These are phyloP conservation scores for Amphipoea oculea DNA, from an alignment of 2,888 invertebrate genomes.

Conservation along the genomic window DNA sequence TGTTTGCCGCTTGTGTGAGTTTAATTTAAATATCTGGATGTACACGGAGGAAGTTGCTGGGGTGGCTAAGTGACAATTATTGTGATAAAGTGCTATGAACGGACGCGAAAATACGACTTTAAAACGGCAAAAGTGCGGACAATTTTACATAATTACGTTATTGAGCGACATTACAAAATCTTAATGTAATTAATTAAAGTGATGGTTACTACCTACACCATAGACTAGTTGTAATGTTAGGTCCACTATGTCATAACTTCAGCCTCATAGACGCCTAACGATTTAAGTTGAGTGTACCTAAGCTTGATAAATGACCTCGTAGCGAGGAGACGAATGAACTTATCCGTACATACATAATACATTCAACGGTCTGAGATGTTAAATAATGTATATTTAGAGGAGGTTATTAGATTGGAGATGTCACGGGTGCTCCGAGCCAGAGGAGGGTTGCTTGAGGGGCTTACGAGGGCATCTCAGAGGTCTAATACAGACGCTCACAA, in stretches of 20 bases:
- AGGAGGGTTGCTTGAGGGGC: slow-evolving; percentile 37
- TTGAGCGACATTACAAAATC: slow-evolving; percentile 2
- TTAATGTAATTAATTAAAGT: background rate
- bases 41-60: slow-evolving; percentile 44
- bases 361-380: slow-evolving; percentile 36
- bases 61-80: slow-evolving; percentile 53
- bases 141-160: slow-evolving; percentile 5
- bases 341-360: slow-evolving; percentile 34
- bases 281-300: slow-evolving; percentile 49
- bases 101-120: slow-evolving; percentile 31
- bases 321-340: slow-evolving; percentile 26
- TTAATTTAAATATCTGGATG: slow-evolving; percentile 62
- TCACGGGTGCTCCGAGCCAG: slow-evolving; percentile 24
- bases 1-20: slow-evolving; percentile 59
- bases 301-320: slow-evolving; percentile 57
- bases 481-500: background rate
- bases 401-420: slow-evolving; percentile 52
- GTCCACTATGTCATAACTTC: slow-evolving; percentile 39
- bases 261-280: slow-evolving; percentile 35
- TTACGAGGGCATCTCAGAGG: slow-evolving; percentile 19
- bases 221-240: slow-evolving; percentile 1
- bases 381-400: slow-evolving; percentile 57
- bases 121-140: slow-evolving; percentile 28
- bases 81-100: slow-evolving; percentile 43
- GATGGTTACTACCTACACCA: background rate